Conservation (phyloP, 2,113 vertebrate genomes). For the Alligator mississippiensis region DNA sequence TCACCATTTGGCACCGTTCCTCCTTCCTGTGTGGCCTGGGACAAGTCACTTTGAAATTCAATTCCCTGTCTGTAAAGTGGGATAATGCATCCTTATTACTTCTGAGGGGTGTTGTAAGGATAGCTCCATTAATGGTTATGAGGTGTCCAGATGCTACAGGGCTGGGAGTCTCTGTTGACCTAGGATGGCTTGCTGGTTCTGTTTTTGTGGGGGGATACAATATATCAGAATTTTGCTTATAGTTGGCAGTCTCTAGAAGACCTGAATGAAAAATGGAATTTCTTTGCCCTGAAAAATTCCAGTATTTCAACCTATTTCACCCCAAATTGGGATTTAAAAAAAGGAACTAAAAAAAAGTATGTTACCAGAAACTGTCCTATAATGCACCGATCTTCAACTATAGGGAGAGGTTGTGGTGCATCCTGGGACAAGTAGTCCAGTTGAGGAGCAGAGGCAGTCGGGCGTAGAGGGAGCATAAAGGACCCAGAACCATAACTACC, state of each 20-base stretch:
- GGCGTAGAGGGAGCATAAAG: not conserved
- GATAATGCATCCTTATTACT: constrained; percentile 15
- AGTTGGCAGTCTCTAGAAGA: not conserved
- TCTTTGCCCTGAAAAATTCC: not conserved
- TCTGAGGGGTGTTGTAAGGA: constrained; percentile 15
- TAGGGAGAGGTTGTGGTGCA: not conserved
- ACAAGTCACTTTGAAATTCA: constrained; percentile 60
- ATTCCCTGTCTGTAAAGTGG: constrained; percentile 43
- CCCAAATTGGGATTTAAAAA: not conserved
- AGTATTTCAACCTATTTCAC: not conserved
- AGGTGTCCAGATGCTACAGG: not conserved
- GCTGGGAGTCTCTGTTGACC: constrained; percentile 18
- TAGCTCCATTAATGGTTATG: constrained; percentile 38
- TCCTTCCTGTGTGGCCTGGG: constrained; percentile 26
- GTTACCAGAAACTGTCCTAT: not conserved
- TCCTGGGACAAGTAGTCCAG: not conserved
- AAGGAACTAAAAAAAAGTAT: not conserved
- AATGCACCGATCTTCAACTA: not conserved
- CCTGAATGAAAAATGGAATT: not conserved
- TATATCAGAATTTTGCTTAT: not conserved
- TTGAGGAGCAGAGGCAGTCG: not conserved
- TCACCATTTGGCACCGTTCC: constrained; percentile 32
- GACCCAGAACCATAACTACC: not conserved
- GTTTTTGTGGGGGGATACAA: constrained; percentile 18
- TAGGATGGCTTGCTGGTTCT: constrained; percentile 29